These are phyloP conservation scores for Alca torda DNA, from an alignment of 2,797 vertebrate genomes.

Conservation along the genomic window DNA sequence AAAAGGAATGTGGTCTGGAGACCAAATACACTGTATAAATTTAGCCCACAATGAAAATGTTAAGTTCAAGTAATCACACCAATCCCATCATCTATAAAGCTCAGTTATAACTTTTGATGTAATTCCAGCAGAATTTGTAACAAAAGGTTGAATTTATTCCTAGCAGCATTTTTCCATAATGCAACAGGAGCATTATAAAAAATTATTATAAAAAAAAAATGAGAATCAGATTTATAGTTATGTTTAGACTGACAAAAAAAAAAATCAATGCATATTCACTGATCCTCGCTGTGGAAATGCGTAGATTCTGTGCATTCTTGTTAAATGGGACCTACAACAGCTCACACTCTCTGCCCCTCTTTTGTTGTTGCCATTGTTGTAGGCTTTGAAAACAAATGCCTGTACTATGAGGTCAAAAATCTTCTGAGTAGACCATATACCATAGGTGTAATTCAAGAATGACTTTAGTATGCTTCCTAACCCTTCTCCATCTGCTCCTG, in stretches of 20 bases:
- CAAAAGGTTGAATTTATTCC: background rate
- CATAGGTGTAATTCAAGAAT: constrained; percentile 22
- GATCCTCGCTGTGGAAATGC: background rate
- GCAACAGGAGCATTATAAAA: background rate
- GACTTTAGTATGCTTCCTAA: background rate
- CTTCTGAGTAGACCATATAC: background rate
- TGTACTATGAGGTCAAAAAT: background rate
- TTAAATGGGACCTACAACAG: background rate
- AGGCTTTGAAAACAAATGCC: constrained; percentile 36
- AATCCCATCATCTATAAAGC: background rate
- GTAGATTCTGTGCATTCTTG: background rate
- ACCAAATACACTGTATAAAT: background rate
- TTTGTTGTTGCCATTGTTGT: background rate
- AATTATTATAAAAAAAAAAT: background rate
- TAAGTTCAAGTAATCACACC: background rate
- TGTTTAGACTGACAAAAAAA: background rate
- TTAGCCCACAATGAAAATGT: background rate
- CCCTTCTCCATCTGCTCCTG: background rate
- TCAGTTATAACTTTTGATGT: background rate
- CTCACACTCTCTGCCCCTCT: background rate
- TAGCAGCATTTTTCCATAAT: background rate
- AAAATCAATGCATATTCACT: background rate
- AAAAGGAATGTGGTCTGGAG: background rate
- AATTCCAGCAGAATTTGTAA: background rate
- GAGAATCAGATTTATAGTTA: background rate